A percentile compares a stretch with the other conserved stretches of the same genome.
Conservation (phyloP, 2,888 invertebrate species). For the Alentia gelatinosa region DNA sequence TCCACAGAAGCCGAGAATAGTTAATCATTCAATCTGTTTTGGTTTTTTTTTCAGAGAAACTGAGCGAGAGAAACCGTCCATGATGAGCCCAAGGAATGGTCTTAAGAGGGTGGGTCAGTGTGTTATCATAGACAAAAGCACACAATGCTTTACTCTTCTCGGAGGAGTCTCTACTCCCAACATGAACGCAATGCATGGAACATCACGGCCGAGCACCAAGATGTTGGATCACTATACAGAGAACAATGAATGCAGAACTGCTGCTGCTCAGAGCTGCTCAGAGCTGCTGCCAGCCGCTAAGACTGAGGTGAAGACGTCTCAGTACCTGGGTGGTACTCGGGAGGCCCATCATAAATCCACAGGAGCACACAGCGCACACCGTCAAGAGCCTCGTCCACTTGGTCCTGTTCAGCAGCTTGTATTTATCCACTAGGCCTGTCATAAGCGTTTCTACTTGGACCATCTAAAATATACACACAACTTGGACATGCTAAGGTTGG, state of each 20-base stretch:
- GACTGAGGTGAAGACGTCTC: too few species aligned
- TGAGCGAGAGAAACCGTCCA: too few species aligned
- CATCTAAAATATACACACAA: conserved; percentile 61
- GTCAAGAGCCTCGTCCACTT: conserved; percentile 58
- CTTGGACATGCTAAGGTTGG: conserved; percentile 9
- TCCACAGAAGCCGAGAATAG: too few species aligned
- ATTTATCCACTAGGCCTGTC: conserved; percentile 65
- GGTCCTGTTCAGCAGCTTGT: conserved; percentile 56
- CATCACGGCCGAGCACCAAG: neutral
- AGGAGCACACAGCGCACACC: conserved; percentile 58
- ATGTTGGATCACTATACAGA: neutral
- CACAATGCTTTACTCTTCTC: neutral
- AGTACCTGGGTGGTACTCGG: conserved; percentile 64
- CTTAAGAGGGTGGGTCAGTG: neutral
- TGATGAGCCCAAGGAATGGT: neutral
- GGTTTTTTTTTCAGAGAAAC: too few species aligned
- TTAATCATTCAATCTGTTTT: too few species aligned
- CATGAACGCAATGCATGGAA: neutral
- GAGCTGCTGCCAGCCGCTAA: too few species aligned
- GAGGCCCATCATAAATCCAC: conserved; percentile 62
- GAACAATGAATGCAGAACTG: neutral
- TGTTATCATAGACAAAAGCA: neutral
- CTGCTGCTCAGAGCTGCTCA: neutral
- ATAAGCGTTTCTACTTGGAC: conserved; percentile 67
- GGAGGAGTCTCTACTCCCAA: neutral